Evolutionary conservation across 2,888 invertebrate genomes (phyloP).

Genomic region (Euspilapteryx auroguttella): DNA sequence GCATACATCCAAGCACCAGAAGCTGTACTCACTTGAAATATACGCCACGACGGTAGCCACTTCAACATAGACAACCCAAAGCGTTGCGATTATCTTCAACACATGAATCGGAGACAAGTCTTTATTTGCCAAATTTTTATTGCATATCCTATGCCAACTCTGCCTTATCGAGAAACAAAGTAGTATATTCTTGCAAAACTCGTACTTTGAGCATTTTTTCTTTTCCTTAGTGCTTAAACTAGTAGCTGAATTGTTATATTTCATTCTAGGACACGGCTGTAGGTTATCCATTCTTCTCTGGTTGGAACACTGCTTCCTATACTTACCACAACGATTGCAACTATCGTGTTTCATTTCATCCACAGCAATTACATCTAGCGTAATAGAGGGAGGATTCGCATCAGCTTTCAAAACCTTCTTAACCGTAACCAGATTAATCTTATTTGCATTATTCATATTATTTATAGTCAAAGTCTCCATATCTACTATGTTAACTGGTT

Average conservation of each 20-base stretch:
- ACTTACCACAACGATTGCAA: slow-evolving; percentile 42
- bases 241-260: slow-evolving; percentile 27
- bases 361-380: slow-evolving; percentile 34
- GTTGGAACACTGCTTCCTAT: slow-evolving; percentile 33
- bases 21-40: slow-evolving; percentile 63
- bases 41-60: slow-evolving; percentile 66
- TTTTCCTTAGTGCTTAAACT: slow-evolving; percentile 27
- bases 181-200: slow-evolving; percentile 23
- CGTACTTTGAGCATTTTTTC: slow-evolving; percentile 13
- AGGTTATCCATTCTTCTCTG: slow-evolving; percentile 16
- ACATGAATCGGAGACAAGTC: slow-evolving; percentile 62
- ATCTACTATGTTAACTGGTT: slow-evolving; percentile 12
- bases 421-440: slow-evolving; percentile 24
- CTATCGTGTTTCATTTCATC: slow-evolving; percentile 25
- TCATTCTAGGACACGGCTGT: slow-evolving; percentile 26
- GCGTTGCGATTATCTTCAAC: slow-evolving; percentile 63
- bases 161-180: slow-evolving; percentile 42
- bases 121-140: slow-evolving; percentile 46
- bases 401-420: slow-evolving; percentile 21
- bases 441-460: slow-evolving; percentile 19
- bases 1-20: too few species aligned
- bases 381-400: slow-evolving; percentile 29
- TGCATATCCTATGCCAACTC: slow-evolving; percentile 39
- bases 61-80: slow-evolving; percentile 68
- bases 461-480: slow-evolving; percentile 14